A percentile compares a stretch with the other conserved stretches of the same genome.
phyloP scores from a whole-genome alignment of 1,140 invertebrate species.

The Proctacanthus coquilletti region DNA sequence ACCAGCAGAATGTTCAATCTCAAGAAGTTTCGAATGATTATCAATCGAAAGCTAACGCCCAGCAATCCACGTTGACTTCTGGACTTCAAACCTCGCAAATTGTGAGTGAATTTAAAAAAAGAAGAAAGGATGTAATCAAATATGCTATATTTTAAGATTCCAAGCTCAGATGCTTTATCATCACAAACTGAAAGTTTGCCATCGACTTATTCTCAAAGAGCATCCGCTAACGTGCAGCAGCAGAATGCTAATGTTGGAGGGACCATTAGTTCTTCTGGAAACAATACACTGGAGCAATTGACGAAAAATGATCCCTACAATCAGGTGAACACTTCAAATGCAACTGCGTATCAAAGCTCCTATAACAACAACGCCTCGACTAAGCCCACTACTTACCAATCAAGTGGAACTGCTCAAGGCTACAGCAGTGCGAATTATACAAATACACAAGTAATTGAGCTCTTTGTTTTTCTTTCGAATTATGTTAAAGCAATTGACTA shows the following conservation, averaged over 20 bases:
- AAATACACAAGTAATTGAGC: slow-evolving; percentile 17
- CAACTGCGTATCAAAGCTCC: slow-evolving; percentile 20
- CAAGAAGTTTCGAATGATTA: slow-evolving; percentile 23
- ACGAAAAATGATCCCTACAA: slow-evolving; percentile 27
- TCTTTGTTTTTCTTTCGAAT: neutral
- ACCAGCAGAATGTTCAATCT: slow-evolving; percentile 14
- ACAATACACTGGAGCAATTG: slow-evolving; percentile 23
- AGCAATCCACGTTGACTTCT: slow-evolving; percentile 18
- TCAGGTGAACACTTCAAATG: slow-evolving; percentile 11
- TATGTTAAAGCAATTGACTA: neutral
- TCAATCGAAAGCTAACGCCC: slow-evolving; percentile 15
- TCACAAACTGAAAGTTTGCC: slow-evolving; percentile 20
- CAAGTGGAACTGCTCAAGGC: slow-evolving; percentile 13
- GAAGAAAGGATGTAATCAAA: no score
- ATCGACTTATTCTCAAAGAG: slow-evolving; percentile 17
- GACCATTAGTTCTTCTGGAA: neutral
- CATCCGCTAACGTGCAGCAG: slow-evolving; percentile 13
- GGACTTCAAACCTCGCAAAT: slow-evolving; percentile 25
- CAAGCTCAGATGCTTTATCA: neutral
- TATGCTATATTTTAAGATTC: neutral
- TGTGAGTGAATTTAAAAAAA: slow-evolving; percentile 14
- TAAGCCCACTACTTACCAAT: slow-evolving; percentile 20
- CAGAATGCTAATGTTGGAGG: slow-evolving; percentile 6
- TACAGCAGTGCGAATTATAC: slow-evolving; percentile 23
- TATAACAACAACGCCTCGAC: slow-evolving; percentile 16